phyloP scores from a whole-genome alignment of 2,797 vertebrate genomes.

The Pyrrhura leucotis region DNA sequence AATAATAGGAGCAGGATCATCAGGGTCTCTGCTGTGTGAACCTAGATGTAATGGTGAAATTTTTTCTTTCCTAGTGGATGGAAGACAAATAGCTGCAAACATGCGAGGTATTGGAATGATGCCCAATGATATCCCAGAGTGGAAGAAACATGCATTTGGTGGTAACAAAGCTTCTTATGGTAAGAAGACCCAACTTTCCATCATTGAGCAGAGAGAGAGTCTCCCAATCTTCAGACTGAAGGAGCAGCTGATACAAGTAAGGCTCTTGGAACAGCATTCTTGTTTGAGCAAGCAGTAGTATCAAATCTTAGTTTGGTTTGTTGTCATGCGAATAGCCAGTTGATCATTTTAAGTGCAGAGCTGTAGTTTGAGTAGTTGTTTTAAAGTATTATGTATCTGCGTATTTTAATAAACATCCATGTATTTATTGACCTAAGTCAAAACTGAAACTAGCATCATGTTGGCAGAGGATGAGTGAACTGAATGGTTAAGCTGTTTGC shows the following conservation, averaged over 20 bases:
- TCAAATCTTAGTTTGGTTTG: neutral
- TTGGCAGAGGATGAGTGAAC: neutral
- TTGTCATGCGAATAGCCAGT: neutral
- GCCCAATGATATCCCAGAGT: slow-evolving; percentile 98
- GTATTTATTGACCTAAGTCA: neutral
- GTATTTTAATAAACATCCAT: neutral
- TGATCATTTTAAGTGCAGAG: neutral
- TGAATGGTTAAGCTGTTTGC: neutral
- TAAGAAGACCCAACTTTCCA: slow-evolving; percentile 95
- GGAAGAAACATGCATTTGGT: slow-evolving; percentile 98
- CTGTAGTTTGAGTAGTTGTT: neutral
- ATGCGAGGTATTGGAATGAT: slow-evolving; percentile 99
- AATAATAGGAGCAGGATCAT: neutral
- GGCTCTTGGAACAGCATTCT: neutral
- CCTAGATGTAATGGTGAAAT: neutral
- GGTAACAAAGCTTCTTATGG: slow-evolving; percentile 98
- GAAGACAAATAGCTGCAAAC: slow-evolving; percentile 97
- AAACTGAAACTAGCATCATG: neutral
- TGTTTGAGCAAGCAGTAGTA: neutral
- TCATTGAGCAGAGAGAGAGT: slow-evolving; percentile 96
- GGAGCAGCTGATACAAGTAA: slow-evolving; percentile 95
- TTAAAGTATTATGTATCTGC: neutral
- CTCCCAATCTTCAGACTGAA: slow-evolving; percentile 98
- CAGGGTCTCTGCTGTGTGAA: neutral
- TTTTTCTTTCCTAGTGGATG: slow-evolving; percentile 82